Evolutionary conservation across 35 echinoderm and acorn worm species (phyloP), one percentile per base, ranked within the genome.

Genomic region (Lytechinus variegatus): DNA sequence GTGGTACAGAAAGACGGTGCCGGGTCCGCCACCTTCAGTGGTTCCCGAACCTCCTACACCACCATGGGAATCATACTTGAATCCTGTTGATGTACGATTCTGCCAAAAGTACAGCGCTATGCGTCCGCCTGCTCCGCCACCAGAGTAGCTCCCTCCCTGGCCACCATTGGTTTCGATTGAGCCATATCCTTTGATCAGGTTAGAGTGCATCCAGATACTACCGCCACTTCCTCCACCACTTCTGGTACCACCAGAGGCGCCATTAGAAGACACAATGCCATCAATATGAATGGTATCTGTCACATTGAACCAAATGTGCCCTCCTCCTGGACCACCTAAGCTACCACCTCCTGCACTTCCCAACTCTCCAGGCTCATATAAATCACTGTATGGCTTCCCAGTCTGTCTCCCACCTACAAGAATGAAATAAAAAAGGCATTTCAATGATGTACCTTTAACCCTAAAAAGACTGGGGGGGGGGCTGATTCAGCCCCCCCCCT

Each of bases 171-270:
- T 86, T 53, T 95, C 72, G 55, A 99, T 99, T 4, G 95, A 94
- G 58, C 98, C 98, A 87, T 99, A 99, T 9, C 98, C 98, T 94
- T 96, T 99, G 72, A 99, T 99, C 13, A 88, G 91, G 71, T 97
- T 95, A 92, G 96, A 97, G 72, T 99, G 96, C 98, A 99, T 99
- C 98, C 98, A 99, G 11, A 99, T 99, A 86, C 98, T 99, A 21
- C 98, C 98, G 19, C 96, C 98, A 95, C 98, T 99, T 1, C 98
- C 98, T 54, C 98, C 98, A 96, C 60, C 88, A 29, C 87, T 52
- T 54, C 51, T 54, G 4, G 10, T 87, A 54, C 87, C 95, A 55
- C 87, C 98, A 72, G 28, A 55, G 14, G 27, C 71, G 56, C 98
- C 98, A 96, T 97, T 95, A 12, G 96, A 90, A 54, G 98, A 97